Evolutionary conservation across 2,888 invertebrate species (phyloP).

Genomic region (Callyntrura guangdongensis): DNA sequence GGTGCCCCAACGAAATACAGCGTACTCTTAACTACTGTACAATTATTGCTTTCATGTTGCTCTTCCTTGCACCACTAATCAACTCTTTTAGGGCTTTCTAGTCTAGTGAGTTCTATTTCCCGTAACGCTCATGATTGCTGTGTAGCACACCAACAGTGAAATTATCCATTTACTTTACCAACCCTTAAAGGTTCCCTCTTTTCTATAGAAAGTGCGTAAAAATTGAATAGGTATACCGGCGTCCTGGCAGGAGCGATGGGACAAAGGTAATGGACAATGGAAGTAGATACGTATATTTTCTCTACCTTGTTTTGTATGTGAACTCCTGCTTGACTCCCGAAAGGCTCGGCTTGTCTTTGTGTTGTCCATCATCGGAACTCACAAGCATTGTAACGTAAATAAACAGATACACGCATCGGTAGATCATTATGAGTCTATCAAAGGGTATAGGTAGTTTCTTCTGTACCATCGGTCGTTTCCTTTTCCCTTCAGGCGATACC

Average conservation of each 20-base stretch:
- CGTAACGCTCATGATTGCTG: not conserved
- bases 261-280: no score
- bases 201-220: not conserved
- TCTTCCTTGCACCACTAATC: not conserved
- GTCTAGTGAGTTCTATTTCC: not conserved
- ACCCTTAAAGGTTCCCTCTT: not conserved
- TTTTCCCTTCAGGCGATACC: constrained; percentile 39
- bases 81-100: not conserved
- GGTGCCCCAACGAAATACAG: no score
- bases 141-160: not conserved
- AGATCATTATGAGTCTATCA: constrained; percentile 52
- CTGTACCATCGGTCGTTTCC: not conserved
- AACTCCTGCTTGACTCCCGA: not conserved
- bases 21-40: not conserved
- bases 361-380: not conserved
- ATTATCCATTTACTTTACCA: not conserved
- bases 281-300: no score
- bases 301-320: not conserved
- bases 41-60: not conserved
- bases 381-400: not conserved
- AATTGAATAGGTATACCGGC: not conserved
- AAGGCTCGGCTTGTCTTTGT: not conserved
- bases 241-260: not conserved
- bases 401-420: not conserved
- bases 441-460: constrained; percentile 1